A percentile compares a stretch with the other conserved stretches of the same genome.
These are phyloP conservation scores for Urocynchramus pylzowi DNA, from an alignment of 2,113 vertebrate species.

Conservation along the genomic window DNA sequence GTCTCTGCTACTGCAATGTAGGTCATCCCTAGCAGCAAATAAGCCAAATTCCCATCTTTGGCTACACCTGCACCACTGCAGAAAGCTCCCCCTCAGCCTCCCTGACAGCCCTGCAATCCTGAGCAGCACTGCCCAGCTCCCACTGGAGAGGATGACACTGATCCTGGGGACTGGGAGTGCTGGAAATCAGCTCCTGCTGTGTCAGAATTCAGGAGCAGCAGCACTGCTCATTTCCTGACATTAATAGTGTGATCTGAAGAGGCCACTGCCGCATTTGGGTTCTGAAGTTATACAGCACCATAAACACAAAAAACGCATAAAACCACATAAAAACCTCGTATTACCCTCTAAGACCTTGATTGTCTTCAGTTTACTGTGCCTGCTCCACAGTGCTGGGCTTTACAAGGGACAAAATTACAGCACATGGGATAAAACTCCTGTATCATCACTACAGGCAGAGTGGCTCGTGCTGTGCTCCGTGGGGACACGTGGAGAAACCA, in stretches of 20 bases:
- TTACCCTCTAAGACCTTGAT: background rate
- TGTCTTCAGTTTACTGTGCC: constrained; percentile 13
- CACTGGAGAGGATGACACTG: background rate
- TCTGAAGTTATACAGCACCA: background rate
- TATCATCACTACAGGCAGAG: background rate
- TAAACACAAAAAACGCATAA: background rate
- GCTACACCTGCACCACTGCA: background rate
- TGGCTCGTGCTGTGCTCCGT: fast-evolving
- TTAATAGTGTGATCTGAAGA: background rate
- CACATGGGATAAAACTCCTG: background rate
- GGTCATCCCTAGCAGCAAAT: background rate
- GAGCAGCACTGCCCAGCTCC: background rate
- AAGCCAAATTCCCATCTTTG: background rate
- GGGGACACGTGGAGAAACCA: background rate
- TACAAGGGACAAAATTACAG: background rate
- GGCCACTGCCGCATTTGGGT: background rate
- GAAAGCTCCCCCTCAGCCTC: background rate
- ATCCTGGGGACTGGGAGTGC: background rate
- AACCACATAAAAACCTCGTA: background rate
- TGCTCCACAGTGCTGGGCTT: background rate
- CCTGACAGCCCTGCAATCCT: background rate
- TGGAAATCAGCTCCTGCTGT: background rate
- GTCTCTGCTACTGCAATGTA: background rate
- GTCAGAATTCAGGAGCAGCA: background rate
- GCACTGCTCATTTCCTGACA: background rate